Evolutionary conservation across 2,888 invertebrate species (phyloP), one percentile per base, ranked within the genome.

Genomic region (Epistrophe eligans): DNA sequence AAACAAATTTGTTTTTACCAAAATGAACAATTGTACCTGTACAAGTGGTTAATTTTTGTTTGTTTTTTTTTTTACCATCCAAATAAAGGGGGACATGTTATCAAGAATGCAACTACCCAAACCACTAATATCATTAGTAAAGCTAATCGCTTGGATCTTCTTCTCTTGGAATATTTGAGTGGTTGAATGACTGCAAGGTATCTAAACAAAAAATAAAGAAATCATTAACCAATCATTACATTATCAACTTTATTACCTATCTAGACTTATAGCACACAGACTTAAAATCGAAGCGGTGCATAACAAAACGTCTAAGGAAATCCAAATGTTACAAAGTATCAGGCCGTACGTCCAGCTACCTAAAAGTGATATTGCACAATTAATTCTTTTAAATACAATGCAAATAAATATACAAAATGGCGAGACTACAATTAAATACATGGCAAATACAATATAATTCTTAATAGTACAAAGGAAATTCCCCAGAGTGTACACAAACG

Each of bases 121-220:
- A 98, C 98, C 64, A 96, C 95, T 67, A 97, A 94, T 88, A 98
- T 97, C 96, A 98, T 97, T n/a, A 97, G 94, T 66, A 97, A 94
- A 0, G 98, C 98, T 88, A 97, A 93, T 88, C 97, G 95, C 93
- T 97, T 97, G 7, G 97, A 97, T 62, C 98, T 95, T 90, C 98
- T 94, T 91, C 98, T 95, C 90, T 97, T 95, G 67, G 98, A 98
- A 93, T 99, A 99, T 87, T 97, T 97, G 89, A 99, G 93, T 0
- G 99, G 99, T 91, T 97, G 96, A 76, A 98, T 98, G 80, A 99
- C 98, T 24, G 99, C 99, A 90, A 99, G 94, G 93, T 99, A 99
- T 90, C 96, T 94, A 89, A 8, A 28, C 8, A 24, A 89, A 90
- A 79, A 28, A 15, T 10, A 32, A 13, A 17, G 7, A 52, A n/a